Conservation (phyloP, 2,113 vertebrate species). For the Eurypyga helias region DNA sequence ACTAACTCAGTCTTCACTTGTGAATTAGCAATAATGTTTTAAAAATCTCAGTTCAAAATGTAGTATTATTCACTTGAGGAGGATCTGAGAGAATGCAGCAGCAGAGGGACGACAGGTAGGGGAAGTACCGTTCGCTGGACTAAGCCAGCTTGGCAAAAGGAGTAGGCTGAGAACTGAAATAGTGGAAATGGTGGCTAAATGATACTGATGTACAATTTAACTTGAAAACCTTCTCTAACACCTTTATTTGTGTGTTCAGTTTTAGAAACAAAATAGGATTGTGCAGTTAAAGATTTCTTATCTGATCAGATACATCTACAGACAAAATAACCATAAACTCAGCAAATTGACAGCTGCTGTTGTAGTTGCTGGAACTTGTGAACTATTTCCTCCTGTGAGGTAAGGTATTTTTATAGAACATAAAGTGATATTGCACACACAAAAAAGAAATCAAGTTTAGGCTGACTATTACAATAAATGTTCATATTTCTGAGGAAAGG, state of each 20-base stretch:
- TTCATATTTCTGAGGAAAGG: not conserved
- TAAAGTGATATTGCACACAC: not conserved
- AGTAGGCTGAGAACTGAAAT: not conserved
- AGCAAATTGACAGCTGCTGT: not conserved
- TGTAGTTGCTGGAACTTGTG: not conserved
- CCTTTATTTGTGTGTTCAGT: not conserved
- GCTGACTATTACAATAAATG: not conserved
- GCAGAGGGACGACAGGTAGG: not conserved
- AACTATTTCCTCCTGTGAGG: not conserved
- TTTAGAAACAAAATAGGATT: not conserved
- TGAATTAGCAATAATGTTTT: not conserved
- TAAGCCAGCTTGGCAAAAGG: not conserved
- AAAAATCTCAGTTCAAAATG: not conserved
- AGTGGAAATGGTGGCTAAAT: not conserved
- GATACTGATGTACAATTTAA: not conserved
- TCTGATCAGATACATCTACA: not conserved
- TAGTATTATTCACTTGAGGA: not conserved
- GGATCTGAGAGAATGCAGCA: not conserved
- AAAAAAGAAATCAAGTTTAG: not conserved
- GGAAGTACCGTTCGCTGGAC: not conserved
- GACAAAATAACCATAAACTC: not conserved
- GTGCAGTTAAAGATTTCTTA: not conserved
- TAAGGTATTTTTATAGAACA: not conserved
- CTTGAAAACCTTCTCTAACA: not conserved
- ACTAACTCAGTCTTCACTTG: not conserved